Base-by-base conservation (phyloP, 2,797 vertebrate genomes). In the Erpetoichthys calabaricus region DNA sequence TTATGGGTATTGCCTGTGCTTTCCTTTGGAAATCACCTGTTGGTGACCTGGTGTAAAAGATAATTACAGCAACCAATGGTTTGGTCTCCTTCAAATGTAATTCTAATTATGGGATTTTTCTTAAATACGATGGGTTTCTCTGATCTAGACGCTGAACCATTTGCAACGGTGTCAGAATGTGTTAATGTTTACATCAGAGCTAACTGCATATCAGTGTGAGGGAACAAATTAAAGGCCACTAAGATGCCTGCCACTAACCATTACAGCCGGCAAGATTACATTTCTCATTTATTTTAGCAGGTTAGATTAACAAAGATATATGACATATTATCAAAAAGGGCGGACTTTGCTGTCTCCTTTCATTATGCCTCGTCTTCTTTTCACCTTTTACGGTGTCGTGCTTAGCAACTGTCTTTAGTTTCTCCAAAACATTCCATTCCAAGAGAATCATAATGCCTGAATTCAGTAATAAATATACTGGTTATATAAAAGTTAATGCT, bases 321-420 rank as follows among this genome's bases (percentile, higher is more conserved):
- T 76, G 75, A 70, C 73, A 75, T 71, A 86, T 90, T 88, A 84
- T 77, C 81, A 88, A 88, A 86, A 86, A 86, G 76, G 79, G 77
- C 75, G 80, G 77, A 68, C 73, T 73, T 67, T 73, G 70, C 79
- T 89, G 86, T 86, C 89, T 67, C 60, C 80, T 75, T 72, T 79
- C 68, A 86, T 88, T 89, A 80, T 72, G 66, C 71, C 81, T 85
- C 72, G 75, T 84, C 65, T 53, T 60, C 65, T 62, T 55, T 60
- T 59, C 73, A 51, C 47, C 47, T n/a, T 3, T 1, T 7, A 5
- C 7, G 47, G n/a, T 49, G 7, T 7, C 5, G n/a, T 49, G 7
- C 7, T 49, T 7, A 49, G 47, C 47, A 6, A 7, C n/a, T 49
- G 47, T 49, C 7, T 49, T 49, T 49, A n/a, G n/a, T 49, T 49